Base-by-base conservation (phyloP, 2,797 vertebrate genomes). In the Acanthopagrus latus region DNA sequence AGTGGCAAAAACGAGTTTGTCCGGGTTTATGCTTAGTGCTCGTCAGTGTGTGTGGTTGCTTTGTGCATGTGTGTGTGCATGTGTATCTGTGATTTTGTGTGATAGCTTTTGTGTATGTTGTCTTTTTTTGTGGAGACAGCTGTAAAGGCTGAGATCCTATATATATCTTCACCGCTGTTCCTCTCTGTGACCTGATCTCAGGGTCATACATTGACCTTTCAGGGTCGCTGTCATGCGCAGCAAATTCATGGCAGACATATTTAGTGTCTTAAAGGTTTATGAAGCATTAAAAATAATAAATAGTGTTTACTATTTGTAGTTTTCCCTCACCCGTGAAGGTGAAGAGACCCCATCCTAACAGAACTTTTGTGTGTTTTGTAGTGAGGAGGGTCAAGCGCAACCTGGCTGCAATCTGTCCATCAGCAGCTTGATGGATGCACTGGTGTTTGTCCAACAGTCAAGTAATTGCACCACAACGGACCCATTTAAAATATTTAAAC, bases 401-500 rank as follows among this genome's bases (percentile, higher is more conserved):
- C 20, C 50, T 2, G 7, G 59, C 71, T 29, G 48, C 78, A 65
- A 29, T 58, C 60, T 52, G 64, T 85, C 83, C 81, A 65, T 88
- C 89, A 86, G 64, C 69, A 58, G 80, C 80, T 78, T 91, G 90
- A 94, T 89, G 86, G 84, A 94, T 87, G 82, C 71, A 56, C 89
- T 94, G 93, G 89, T 93, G 84, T 74, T 91, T 80, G 80, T 93
- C 94, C 93, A 93, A 85, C 85, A 92, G 91, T 93, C 90, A 88
- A 91, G 93, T 93, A 93, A 96, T 94, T 92, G 94, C 91, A 88
- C 76, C 90, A 92, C 92, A 83, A 82, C 84, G 68, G 88, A 81
- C 91, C 91, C 88, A 63, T 93, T 92, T 95, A 89, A 95, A 96
- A 95, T 95, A 95, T 96, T 96, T 95, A 96, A 94, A 86, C 83